phyloP scores from a whole-genome alignment of 2,888 invertebrate species.

The Automeris io region DNA sequence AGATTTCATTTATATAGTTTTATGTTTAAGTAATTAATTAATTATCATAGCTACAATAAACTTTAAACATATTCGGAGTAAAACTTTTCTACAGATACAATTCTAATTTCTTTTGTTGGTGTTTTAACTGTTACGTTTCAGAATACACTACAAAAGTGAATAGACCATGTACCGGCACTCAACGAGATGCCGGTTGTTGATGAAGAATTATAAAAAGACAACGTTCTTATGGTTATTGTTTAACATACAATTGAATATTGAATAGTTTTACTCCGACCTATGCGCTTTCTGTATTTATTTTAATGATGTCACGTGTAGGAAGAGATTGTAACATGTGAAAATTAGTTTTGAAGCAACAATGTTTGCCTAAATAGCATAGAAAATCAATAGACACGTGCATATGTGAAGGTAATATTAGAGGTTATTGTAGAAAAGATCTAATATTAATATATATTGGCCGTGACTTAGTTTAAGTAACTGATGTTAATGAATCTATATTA shows the following conservation, averaged over 20 bases:
- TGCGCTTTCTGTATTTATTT: not conserved
- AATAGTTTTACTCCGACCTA: slow-evolving; percentile 40
- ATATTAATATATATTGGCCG: too few species aligned
- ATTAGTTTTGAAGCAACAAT: not conserved
- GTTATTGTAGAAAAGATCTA: too few species aligned
- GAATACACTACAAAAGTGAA: slow-evolving; percentile 37
- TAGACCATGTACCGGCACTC: slow-evolving; percentile 29
- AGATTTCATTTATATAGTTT: too few species aligned
- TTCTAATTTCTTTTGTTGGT: slow-evolving; percentile 10
- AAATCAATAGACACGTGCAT: too few species aligned
- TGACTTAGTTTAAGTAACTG: too few species aligned
- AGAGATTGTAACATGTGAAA: not conserved
- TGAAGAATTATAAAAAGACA: slow-evolving; percentile 2
- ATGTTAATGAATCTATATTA: too few species aligned
- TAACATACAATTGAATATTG: not conserved
- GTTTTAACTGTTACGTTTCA: slow-evolving; percentile 41
- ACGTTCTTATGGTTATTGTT: too few species aligned
- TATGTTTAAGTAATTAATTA: too few species aligned
- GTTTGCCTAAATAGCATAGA: not conserved
- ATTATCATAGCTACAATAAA: too few species aligned
- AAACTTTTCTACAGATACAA: slow-evolving; percentile 10
- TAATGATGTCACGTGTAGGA: not conserved
- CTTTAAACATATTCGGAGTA: too few species aligned
- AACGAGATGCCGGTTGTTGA: slow-evolving; percentile 35
- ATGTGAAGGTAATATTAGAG: too few species aligned